Evolutionary conservation across 1,140 invertebrate species (phyloP), one percentile per base, ranked within the genome.

Genomic region (Parapsyche elsis): DNA sequence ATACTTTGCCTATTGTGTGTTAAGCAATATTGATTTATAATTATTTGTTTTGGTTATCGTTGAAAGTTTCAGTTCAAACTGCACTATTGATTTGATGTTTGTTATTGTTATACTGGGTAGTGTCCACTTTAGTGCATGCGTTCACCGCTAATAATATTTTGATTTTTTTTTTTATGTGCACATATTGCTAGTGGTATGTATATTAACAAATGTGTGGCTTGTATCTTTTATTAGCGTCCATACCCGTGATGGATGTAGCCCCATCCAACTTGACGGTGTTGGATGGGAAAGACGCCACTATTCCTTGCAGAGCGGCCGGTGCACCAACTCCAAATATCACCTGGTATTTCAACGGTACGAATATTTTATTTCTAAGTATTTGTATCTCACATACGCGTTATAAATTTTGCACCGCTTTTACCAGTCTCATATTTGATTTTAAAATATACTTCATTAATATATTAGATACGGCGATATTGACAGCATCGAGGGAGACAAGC

Each of bases 321-420:
- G 96, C 97, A 0, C 97, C 97, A 14, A 91, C 92, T 80, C 97
- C 97, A 0, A 96, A 95, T 85, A 91, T 95, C n/a, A 95, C 95
- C 7, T 99, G 97, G 97, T 93, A 94, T 84, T 95, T 94, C 85
- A 95, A 96, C 88, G 95, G 96, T 96, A 91, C 90, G 90, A 84
- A 19, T 9, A 30, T 70, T 14, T 46, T 9, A 23, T 71, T 26
- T 80, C 59, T 64, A 14, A 45, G 0, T 74, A 30, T 59, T 64
- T 5, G 26, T 57, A 46, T 81, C 23, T 16, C 14, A 74, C 61
- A 46, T 76, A 71, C 30, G 0, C 1, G 44, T 76, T 21, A 38
- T 23, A 49, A 14, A 2, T 9, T 71, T 73, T 75, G 71, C 67
- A 82, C 71, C 45, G 76, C 67, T 14, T 76, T 23, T 21, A 76